A percentile compares a stretch with the other conserved stretches of the same genome.
Evolutionary conservation across 2,797 vertebrate species (phyloP).

Genomic region (Gymnothorax javanicus): DNA sequence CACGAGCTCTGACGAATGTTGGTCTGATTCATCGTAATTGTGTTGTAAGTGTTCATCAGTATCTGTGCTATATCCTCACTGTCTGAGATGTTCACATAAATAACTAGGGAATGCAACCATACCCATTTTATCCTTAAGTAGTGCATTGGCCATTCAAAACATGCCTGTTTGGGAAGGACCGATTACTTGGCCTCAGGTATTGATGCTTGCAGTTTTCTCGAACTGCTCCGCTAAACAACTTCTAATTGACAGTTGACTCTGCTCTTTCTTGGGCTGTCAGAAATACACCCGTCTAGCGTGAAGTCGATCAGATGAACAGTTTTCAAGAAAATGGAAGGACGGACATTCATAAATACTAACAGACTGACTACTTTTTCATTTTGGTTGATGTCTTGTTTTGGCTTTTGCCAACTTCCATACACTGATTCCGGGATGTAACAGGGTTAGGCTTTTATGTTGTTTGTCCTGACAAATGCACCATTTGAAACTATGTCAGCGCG

Average conservation of each 20-base stretch:
- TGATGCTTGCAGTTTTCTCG: no score
- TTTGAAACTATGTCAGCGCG: constrained; percentile 17
- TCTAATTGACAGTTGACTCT: no score
- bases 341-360: no score
- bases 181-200: no score
- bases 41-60: constrained; percentile 25
- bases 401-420: constrained; percentile 24
- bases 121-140: constrained; percentile 16
- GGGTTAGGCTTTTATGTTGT: constrained; percentile 7
- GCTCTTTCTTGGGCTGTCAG: no score
- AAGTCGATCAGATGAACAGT: no score
- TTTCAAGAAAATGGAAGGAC: no score
- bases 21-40: constrained; percentile 33
- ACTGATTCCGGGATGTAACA: constrained; percentile 28
- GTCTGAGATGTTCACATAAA: constrained; percentile 29
- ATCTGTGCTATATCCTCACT: constrained; percentile 18
- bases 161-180: no score
- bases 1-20: neutral
- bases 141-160: no score
- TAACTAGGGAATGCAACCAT: constrained; percentile 27
- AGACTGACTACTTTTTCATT: no score
- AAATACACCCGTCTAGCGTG: no score
- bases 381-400: constrained; percentile 17
- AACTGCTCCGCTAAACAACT: no score
- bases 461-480: constrained; percentile 14